Conservation (phyloP, 37 sponge, comb jelly and placozoan genomes). For the Halisarca cf. caerulea region DNA sequence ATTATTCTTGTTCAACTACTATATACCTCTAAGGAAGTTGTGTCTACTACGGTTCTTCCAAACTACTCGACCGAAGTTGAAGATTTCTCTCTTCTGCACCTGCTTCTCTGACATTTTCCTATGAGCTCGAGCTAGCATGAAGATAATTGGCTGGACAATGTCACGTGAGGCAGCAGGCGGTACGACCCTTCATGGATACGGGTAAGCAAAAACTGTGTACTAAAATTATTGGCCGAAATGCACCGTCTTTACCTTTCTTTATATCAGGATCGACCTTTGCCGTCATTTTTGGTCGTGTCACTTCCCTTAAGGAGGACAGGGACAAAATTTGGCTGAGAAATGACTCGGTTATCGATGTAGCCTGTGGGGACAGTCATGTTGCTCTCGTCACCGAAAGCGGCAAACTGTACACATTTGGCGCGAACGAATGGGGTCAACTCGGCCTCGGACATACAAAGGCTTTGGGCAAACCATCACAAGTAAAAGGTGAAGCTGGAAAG, state of each 20-base stretch:
- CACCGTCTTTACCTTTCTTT: too few species aligned
- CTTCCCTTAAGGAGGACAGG: neutral
- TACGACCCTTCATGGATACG: neutral
- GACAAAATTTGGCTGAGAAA: neutral
- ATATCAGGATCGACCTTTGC: neutral
- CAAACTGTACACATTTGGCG: slow-evolving; percentile 47
- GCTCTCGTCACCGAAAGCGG: slow-evolving; percentile 47
- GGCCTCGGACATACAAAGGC: neutral
- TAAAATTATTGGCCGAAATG: too few species aligned
- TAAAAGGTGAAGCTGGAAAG: slow-evolving; percentile 4
- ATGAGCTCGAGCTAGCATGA: neutral
- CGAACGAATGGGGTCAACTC: slow-evolving; percentile 18
- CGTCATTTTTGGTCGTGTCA: neutral
- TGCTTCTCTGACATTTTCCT: neutral
- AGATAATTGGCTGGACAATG: neutral
- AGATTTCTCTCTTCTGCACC: neutral
- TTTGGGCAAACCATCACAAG: neutral
- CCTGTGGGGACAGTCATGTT: slow-evolving; percentile 62
- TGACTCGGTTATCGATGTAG: neutral
- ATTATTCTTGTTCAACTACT: too few species aligned
- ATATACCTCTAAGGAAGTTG: neutral
- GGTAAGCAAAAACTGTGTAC: neutral
- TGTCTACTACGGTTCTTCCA: neutral
- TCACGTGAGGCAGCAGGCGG: neutral
- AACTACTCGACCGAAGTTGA: neutral